Evolutionary conservation across 2,113 vertebrate species (phyloP).

Genomic region (Corythaixoides concolor): DNA sequence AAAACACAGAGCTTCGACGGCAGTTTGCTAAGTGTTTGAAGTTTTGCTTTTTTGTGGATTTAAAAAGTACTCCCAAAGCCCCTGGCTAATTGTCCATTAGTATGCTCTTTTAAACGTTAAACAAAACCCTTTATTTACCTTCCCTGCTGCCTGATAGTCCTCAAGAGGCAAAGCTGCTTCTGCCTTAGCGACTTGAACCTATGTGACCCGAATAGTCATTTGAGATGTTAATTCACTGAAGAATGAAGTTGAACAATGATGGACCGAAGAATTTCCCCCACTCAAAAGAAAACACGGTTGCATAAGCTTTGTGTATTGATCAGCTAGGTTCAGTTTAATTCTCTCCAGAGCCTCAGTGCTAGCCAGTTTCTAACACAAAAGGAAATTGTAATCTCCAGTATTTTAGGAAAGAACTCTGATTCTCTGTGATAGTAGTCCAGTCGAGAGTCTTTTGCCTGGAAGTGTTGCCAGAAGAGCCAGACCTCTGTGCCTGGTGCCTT

Average conservation of each 20-base stretch:
- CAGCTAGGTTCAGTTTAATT: neutral
- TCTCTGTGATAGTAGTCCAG: neutral
- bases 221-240: slow-evolving; percentile 64
- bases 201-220: slow-evolving; percentile 38
- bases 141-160: neutral
- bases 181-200: slow-evolving; percentile 39
- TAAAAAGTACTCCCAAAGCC: neutral
- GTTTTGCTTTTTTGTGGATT: slow-evolving; percentile 19
- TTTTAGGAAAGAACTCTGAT: neutral
- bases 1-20: neutral
- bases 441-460: neutral
- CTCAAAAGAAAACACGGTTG: neutral
- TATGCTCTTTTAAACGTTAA: slow-evolving; percentile 44
- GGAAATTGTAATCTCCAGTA: neutral
- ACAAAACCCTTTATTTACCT: slow-evolving; percentile 43
- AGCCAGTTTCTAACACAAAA: neutral
- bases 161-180: slow-evolving; percentile 16
- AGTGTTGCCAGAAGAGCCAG: neutral
- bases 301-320: slow-evolving; percentile 22
- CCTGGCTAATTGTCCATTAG: slow-evolving; percentile 47
- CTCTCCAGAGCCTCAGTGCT: neutral
- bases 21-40: neutral
- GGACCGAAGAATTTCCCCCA: slow-evolving; percentile 3
- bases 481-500: neutral
- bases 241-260: slow-evolving; percentile 53